Conservation (phyloP, 1,140 invertebrate genomes). For the Zophobas morio region DNA sequence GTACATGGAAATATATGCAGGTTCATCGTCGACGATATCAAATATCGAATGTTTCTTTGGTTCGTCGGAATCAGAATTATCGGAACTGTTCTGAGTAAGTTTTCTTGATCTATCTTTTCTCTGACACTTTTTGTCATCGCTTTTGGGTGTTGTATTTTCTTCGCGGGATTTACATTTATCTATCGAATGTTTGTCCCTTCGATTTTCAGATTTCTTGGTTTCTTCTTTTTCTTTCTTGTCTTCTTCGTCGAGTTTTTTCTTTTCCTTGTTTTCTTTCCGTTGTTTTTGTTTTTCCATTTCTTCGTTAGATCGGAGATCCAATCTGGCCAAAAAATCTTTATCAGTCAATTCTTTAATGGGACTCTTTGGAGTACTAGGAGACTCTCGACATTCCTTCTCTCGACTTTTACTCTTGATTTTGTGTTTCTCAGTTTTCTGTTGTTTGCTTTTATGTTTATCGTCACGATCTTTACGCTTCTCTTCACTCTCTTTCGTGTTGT, state of each 20-base stretch:
- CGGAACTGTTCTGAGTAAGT: conserved; percentile 70
- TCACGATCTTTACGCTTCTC: conserved; percentile 63
- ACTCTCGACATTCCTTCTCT: conserved; percentile 64
- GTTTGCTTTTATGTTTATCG: conserved; percentile 64
- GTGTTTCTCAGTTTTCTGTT: conserved; percentile 63
- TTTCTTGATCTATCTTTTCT: conserved; percentile 69
- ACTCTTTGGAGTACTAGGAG: conserved; percentile 47
- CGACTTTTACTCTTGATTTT: conserved; percentile 64
- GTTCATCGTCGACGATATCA: conserved; percentile 91
- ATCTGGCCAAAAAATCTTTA: conserved; percentile 76
- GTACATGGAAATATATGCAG: conserved; percentile 97
- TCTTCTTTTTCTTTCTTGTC: conserved; percentile 58
- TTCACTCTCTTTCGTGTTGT: conserved; percentile 58
- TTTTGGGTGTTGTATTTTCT: conserved; percentile 58
- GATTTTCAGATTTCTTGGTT: conserved; percentile 52
- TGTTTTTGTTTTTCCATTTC: conserved; percentile 72
- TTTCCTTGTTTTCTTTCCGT: conserved; percentile 72
- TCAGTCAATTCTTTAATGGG: conserved; percentile 66
- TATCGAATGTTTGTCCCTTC: conserved; percentile 52
- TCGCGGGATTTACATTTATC: conserved; percentile 51
- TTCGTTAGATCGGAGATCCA: conserved; percentile 73
- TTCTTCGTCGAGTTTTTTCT: conserved; percentile 67
- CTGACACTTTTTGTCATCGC: conserved; percentile 63
- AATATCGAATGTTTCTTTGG: conserved; percentile 93
- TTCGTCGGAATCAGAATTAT: conserved; percentile 81